Percentiles rank a stretch among this genome's conserved stretches.
These are phyloP conservation scores for Aphaenogaster floridana DNA, from an alignment of 1,140 invertebrate genomes.

Conservation along the genomic window DNA sequence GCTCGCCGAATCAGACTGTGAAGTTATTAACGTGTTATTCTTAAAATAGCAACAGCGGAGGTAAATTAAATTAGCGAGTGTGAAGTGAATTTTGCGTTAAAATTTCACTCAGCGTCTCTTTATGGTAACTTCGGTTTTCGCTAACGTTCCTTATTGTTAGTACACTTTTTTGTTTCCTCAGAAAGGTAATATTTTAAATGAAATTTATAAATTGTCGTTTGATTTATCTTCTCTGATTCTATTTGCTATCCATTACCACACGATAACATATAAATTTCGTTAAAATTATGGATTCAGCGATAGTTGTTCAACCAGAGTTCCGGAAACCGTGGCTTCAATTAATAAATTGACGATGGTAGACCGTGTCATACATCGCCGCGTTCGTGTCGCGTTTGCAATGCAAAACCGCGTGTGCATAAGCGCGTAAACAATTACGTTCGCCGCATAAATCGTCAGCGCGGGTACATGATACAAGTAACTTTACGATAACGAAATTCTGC, in stretches of 20 bases:
- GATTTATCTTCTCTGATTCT: not conserved
- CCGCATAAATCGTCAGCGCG: slow-evolving; percentile 54
- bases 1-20: slow-evolving; percentile 37
- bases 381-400: slow-evolving; percentile 27
- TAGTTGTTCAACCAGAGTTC: not conserved
- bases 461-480: slow-evolving; percentile 45
- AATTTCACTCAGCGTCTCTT: not conserved
- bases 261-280: not conserved
- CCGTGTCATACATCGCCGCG: not conserved
- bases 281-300: slow-evolving; percentile 22
- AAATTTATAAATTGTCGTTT: not conserved
- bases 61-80: not conserved
- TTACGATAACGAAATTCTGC: slow-evolving; percentile 61
- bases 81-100: not conserved
- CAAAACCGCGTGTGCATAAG: slow-evolving; percentile 10
- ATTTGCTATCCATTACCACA: not conserved
- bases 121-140: not conserved
- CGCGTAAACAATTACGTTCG: slow-evolving; percentile 54
- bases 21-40: not conserved
- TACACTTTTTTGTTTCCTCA: not conserved
- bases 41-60: not conserved
- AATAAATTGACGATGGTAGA: slow-evolving; percentile 32
- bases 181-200: not conserved
- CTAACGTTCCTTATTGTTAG: not conserved
- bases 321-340: slow-evolving; percentile 40